A percentile compares a stretch with the other conserved stretches of the same genome.
phyloP scores from a whole-genome alignment of 2,888 invertebrate genomes.

The Lasius fuliginosus region DNA sequence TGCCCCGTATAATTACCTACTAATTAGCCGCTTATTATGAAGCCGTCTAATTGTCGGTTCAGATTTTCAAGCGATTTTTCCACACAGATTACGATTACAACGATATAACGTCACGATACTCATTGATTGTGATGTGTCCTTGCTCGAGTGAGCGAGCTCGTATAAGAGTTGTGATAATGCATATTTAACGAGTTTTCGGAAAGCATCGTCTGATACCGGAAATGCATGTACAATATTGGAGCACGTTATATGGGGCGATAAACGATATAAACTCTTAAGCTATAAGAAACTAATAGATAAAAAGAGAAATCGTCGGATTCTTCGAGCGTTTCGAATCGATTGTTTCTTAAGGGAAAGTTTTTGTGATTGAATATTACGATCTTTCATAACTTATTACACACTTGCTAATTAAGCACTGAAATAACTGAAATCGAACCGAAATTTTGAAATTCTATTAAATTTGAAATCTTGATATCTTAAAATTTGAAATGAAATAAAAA shows the following conservation, averaged over 20 bases:
- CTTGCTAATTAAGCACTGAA: background rate
- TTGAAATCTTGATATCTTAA: background rate
- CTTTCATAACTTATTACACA: background rate
- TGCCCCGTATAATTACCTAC: background rate
- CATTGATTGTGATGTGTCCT: constrained; percentile 32
- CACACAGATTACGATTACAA: background rate
- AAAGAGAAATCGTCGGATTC: background rate
- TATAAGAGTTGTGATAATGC: background rate
- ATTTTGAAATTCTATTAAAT: background rate
- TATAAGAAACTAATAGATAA: background rate
- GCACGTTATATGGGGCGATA: background rate
- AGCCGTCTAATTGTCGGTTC: background rate
- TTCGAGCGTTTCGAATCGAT: background rate
- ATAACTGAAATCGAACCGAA: background rate
- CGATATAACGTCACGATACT: constrained; percentile 6
- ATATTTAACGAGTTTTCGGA: constrained; percentile 43
- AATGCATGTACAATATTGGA: constrained; percentile 2
- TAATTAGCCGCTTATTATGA: constrained; percentile 26
- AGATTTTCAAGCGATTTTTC: background rate
- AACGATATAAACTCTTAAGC: background rate
- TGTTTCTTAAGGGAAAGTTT: background rate
- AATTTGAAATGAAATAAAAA: background rate
- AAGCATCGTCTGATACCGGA: constrained; percentile 31
- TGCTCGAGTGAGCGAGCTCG: background rate
- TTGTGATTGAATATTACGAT: background rate